Evolutionary conservation across 2,888 invertebrate species (phyloP).

Genomic region (Catocala sponsa): DNA sequence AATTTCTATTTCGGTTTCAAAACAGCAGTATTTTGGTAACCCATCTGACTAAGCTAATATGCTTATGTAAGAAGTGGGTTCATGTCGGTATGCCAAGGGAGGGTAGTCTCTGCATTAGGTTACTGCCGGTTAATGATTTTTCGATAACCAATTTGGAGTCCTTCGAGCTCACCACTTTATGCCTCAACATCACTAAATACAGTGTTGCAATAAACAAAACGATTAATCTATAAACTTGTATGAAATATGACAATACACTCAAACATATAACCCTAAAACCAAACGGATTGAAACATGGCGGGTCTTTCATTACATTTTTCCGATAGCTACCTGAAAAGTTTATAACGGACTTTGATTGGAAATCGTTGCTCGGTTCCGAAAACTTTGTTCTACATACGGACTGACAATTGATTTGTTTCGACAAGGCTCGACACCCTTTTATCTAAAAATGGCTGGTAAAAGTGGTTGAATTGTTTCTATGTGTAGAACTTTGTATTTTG

Average conservation of each 20-base stretch:
- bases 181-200: no score
- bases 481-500: no score
- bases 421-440: slow-evolving; percentile 13
- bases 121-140: no score
- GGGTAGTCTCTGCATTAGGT: no score
- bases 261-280: slow-evolving; percentile 2
- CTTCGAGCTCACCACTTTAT: no score
- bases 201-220: background rate
- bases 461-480: slow-evolving; percentile 10
- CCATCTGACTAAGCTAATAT: no score
- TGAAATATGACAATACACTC: slow-evolving; percentile 9
- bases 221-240: background rate
- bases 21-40: no score
- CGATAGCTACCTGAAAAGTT: slow-evolving; percentile 51
- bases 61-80: no score
- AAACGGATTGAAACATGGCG: slow-evolving; percentile 16
- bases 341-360: slow-evolving; percentile 61
- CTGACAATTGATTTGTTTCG: slow-evolving; percentile 49
- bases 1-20: no score
- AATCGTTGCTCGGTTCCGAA: slow-evolving; percentile 58
- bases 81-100: no score
- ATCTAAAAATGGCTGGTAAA: slow-evolving; percentile 6
- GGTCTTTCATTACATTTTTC: slow-evolving; percentile 60
- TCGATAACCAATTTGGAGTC: no score
- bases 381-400: slow-evolving; percentile 54